Evolutionary conservation across 2,888 invertebrate genomes (phyloP).

Genomic region (Myopa tessellatipennis): DNA sequence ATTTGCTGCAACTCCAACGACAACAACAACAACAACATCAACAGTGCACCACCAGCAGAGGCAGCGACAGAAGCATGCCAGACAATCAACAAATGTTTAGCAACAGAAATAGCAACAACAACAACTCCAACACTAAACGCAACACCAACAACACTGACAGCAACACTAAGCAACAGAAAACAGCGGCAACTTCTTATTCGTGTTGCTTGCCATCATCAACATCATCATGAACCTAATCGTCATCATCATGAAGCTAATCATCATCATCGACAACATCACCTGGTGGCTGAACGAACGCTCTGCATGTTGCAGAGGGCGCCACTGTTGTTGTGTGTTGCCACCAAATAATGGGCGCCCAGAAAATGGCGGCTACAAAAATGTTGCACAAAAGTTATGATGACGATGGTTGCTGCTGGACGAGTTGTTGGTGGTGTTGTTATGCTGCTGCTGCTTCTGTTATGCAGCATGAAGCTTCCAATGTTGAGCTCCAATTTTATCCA

Average conservation of each 20-base stretch:
- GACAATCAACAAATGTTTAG: slow-evolving; percentile 14
- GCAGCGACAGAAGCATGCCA: background rate
- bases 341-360: slow-evolving; percentile 57
- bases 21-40: slow-evolving; percentile 1
- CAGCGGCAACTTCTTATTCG: slow-evolving; percentile 45
- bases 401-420: too few species aligned
- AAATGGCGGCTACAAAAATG: slow-evolving; percentile 13
- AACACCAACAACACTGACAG: background rate
- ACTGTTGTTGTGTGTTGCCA: slow-evolving; percentile 67
- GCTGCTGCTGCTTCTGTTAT: slow-evolving; percentile 17
- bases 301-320: slow-evolving; percentile 50
- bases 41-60: background rate
- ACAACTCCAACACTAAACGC: background rate
- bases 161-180: background rate
- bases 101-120: background rate
- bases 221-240: background rate
- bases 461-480: slow-evolving; percentile 3
- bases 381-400: slow-evolving; percentile 22
- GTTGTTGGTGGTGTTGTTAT: background rate
- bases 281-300: slow-evolving; percentile 7
- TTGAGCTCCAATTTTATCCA: too few species aligned
- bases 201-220: background rate
- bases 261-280: slow-evolving; percentile 18
- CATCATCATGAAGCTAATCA: background rate
- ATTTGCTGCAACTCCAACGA: background rate